Evolutionary conservation across 2,797 vertebrate species (phyloP).

Genomic region (Lateolabrax maculatus): DNA sequence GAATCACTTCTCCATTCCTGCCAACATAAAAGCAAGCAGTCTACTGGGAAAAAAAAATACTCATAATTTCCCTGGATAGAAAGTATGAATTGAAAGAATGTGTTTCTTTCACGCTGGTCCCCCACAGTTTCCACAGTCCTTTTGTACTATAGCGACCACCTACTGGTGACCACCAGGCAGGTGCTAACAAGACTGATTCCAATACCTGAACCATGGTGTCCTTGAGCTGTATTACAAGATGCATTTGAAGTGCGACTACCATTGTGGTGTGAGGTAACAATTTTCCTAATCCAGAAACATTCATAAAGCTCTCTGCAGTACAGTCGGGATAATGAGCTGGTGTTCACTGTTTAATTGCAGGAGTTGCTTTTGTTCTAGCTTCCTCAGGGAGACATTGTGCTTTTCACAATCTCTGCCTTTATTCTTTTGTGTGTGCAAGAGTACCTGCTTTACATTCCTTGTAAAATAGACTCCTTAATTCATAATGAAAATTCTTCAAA

Average conservation of each 20-base stretch:
- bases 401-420: slow-evolving; percentile 4
- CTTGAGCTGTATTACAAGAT: slow-evolving; percentile 19
- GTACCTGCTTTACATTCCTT: background rate
- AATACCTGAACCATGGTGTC: slow-evolving; percentile 13
- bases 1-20: slow-evolving; percentile 60
- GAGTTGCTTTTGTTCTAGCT: slow-evolving; percentile 23
- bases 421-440: slow-evolving; percentile 12
- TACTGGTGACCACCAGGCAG: slow-evolving; percentile 35
- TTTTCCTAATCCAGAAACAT: slow-evolving; percentile 7
- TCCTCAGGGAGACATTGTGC: background rate
- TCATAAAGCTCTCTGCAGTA: slow-evolving; percentile 8
- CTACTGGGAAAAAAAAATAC: slow-evolving; percentile 51
- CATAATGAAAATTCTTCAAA: background rate
- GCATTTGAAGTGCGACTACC: slow-evolving; percentile 5
- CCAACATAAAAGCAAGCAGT: slow-evolving; percentile 72
- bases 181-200: slow-evolving; percentile 41
- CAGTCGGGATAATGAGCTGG: background rate
- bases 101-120: slow-evolving; percentile 45
- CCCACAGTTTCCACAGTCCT: slow-evolving; percentile 36
- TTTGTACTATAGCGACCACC: slow-evolving; percentile 51
- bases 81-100: slow-evolving; percentile 67
- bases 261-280: slow-evolving; percentile 17
- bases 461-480: slow-evolving; percentile 6
- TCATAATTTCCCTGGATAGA: slow-evolving; percentile 65
- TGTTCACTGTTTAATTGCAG: slow-evolving; percentile 23